phyloP scores from a whole-genome alignment of 2,888 invertebrate genomes.

The Meiosimyza decipiens region DNA sequence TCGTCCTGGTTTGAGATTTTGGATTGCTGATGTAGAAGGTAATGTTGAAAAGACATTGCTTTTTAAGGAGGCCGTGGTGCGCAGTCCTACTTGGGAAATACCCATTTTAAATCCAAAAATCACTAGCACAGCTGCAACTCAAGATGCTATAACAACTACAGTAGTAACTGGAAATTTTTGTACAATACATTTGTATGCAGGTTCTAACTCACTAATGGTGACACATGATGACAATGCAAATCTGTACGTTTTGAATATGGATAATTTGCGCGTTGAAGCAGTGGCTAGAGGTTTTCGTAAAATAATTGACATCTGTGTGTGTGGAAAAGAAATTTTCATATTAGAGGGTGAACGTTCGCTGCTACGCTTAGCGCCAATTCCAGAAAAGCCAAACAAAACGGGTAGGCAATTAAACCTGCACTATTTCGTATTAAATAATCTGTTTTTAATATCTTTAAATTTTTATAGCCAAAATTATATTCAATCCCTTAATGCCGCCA shows the following conservation, averaged over 20 bases:
- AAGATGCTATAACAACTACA: constrained; percentile 5
- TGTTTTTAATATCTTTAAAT: background rate
- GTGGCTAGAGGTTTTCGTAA: constrained; percentile 74
- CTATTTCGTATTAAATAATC: background rate
- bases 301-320: constrained; percentile 60
- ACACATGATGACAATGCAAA: constrained; percentile 75
- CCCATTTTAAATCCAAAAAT: constrained; percentile 77
- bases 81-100: constrained; percentile 73
- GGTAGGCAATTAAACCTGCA: constrained; percentile 48
- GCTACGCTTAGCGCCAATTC: constrained; percentile 79
- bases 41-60: constrained; percentile 86
- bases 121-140: background rate
- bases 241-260: constrained; percentile 81
- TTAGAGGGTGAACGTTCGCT: constrained; percentile 83
- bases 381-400: constrained; percentile 72
- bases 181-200: constrained; percentile 73
- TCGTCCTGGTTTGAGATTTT: constrained; percentile 84
- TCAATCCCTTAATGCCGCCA: constrained; percentile 63
- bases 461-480: constrained; percentile 58
- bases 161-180: constrained; percentile 70
- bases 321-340: constrained; percentile 78
- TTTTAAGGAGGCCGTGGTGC: constrained; percentile 76
- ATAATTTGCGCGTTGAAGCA: constrained; percentile 74
- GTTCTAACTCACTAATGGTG: constrained; percentile 75
- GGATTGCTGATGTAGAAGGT: constrained; percentile 82